phyloP scores from a whole-genome alignment of 2,888 invertebrate genomes.

The Choreutis nemorana region DNA sequence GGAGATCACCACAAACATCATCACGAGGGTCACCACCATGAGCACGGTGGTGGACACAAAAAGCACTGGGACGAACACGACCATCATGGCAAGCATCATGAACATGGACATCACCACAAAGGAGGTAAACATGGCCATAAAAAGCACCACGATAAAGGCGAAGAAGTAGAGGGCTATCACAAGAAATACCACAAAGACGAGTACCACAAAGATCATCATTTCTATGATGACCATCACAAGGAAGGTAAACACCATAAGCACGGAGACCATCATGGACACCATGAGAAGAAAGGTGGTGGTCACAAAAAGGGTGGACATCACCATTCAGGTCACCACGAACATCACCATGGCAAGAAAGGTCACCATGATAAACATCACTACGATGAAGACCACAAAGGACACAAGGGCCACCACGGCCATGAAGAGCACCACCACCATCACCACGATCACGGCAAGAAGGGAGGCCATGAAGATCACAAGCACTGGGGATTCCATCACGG shows the following conservation, averaged over 20 bases:
- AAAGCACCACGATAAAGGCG: constrained; percentile 85
- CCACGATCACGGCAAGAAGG: constrained; percentile 81
- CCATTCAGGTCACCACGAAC: constrained; percentile 78
- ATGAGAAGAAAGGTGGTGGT: constrained; percentile 77
- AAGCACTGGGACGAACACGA: constrained; percentile 79
- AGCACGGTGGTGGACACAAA: constrained; percentile 82
- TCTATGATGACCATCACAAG: constrained; percentile 87
- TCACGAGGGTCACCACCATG: constrained; percentile 77
- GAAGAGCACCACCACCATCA: constrained; percentile 79
- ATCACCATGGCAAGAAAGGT: constrained; percentile 82
- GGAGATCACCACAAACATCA: constrained; percentile 81
- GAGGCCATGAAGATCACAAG: constrained; percentile 77
- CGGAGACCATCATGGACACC: constrained; percentile 79
- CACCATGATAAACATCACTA: constrained; percentile 84
- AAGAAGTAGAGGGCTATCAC: constrained; percentile 83
- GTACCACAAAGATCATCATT: constrained; percentile 86
- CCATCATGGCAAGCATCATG: constrained; percentile 79
- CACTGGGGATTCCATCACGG: constrained; percentile 75
- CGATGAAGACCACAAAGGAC: constrained; percentile 82
- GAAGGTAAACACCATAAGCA: constrained; percentile 85
- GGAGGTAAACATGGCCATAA: constrained; percentile 82
- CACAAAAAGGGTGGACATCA: constrained; percentile 85
- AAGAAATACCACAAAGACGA: constrained; percentile 89
- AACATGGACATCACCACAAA: constrained; percentile 79
- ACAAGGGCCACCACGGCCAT: constrained; percentile 80